Evolutionary conservation across 1,140 invertebrate species (phyloP).

Genomic region (Lithobius niger): DNA sequence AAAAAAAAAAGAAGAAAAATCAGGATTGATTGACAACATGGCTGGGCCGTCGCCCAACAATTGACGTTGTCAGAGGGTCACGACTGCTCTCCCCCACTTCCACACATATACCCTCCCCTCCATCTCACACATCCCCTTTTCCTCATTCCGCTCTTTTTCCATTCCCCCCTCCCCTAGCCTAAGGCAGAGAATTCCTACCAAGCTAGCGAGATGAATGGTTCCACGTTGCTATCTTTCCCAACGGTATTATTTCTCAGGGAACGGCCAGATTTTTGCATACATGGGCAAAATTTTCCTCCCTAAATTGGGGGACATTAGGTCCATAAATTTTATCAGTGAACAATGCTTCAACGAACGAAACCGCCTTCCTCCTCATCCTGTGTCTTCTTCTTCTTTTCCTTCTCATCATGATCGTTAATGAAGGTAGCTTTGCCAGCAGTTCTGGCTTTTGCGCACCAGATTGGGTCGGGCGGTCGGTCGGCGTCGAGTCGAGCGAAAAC

Average conservation of each 20-base stretch:
- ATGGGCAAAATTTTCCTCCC: slow-evolving; percentile 6
- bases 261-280: slow-evolving; percentile 1
- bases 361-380: no score
- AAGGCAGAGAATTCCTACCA: no score
- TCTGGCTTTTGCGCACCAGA: background rate
- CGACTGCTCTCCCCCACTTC: no score
- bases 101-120: background rate
- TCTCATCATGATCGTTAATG: slow-evolving; percentile 3
- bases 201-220: slow-evolving; percentile 5
- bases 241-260: slow-evolving; percentile 2
- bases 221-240: slow-evolving; percentile 2
- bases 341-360: background rate
- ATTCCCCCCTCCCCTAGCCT: no score
- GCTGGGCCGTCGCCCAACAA: no score
- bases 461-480: background rate
- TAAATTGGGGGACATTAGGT: slow-evolving; percentile 5
- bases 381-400: no score
- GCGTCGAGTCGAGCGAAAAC: background rate
- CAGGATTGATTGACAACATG: no score
- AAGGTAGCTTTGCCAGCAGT: background rate
- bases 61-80: no score
- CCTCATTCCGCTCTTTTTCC: no score
- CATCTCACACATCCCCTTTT: background rate
- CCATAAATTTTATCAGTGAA: slow-evolving; percentile 10
- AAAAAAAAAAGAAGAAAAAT: no score